Evolutionary conservation across 2,797 vertebrate species (phyloP), one percentile per base, ranked within the genome.

Genomic region (Chiloscyllium punctatum): DNA sequence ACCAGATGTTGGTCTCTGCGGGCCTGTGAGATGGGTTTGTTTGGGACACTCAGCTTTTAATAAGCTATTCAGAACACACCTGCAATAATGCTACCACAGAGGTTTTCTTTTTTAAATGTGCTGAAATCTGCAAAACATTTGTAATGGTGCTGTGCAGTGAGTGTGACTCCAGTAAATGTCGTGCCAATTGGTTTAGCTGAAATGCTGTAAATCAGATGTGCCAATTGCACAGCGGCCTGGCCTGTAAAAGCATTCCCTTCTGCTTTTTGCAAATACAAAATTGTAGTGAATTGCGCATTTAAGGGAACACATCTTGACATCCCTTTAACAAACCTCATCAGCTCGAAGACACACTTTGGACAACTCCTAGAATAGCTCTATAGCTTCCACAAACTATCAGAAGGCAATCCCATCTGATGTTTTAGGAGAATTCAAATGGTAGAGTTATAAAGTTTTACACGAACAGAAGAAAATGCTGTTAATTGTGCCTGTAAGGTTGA

Each of bases 61-160:
- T n/a, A 57, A 16, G 88, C 27, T 33, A 90, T 57, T 90, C 53
- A 90, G 30, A 62, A 91, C 30, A 37, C 88, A 91, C 88, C 82
- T 91, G 33, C 33, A 91, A 91, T 21, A 66, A 91, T 91, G 88
- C 57, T 91, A 57, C 88, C 66, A 48, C 37, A 82, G 88, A 90
- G 18, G 2, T 37, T 27, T 27, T 66, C 7, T 27, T 25, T 62
- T 16, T 66, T n/a, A 53, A 91, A 66, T 33, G 7, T 69, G 62
- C 62, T 42, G 90, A 42, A 68, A 92, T 92, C 21, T 23, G 62
- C 62, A 92, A 92, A 92, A 68, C n/a, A 25, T 92, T 68, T 66
- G 62, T 25, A 42, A 92, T 42, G 66, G 66, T 91, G 57, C 53
- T 91, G 88, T 21, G 33, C 5, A 62, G 57, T 62, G n/a, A 92